Evolutionary conservation across 1,140 invertebrate species (phyloP).

Genomic region (Atta cephalotes): DNA sequence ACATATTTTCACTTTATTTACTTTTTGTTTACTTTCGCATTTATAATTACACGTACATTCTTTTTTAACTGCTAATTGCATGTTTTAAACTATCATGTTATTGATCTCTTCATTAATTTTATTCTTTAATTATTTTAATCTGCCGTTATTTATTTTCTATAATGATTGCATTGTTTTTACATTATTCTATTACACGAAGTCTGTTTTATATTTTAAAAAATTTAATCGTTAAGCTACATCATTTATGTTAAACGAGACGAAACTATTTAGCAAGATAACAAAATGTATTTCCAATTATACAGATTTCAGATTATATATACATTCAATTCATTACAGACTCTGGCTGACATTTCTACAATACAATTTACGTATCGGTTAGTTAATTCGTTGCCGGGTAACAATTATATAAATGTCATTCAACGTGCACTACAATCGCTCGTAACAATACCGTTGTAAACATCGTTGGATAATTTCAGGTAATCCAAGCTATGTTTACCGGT

Average conservation of each 20-base stretch:
- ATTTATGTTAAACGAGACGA: background rate
- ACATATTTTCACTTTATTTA: background rate
- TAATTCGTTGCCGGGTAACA: constrained; percentile 52
- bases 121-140: background rate
- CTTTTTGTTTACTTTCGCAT: background rate
- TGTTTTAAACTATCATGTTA: background rate
- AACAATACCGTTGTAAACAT: constrained; percentile 41
- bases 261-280: background rate
- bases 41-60: constrained; percentile 14
- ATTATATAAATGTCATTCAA: constrained; percentile 49
- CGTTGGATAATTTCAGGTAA: constrained; percentile 36
- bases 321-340: constrained; percentile 32
- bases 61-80: background rate
- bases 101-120: background rate
- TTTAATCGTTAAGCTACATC: background rate
- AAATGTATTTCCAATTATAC: constrained; percentile 3
- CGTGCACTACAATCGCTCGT: background rate
- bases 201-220: background rate
- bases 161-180: constrained; percentile 1
- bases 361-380: constrained; percentile 60
- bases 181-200: background rate
- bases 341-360: constrained; percentile 38
- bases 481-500: constrained; percentile 21
- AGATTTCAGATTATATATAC: constrained; percentile 38
- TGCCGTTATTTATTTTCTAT: background rate